A percentile compares a stretch with the other conserved stretches of the same genome.
These are phyloP conservation scores for Coendou prehensilis DNA, from an alignment of 2,797 vertebrate genomes.

Conservation along the genomic window DNA sequence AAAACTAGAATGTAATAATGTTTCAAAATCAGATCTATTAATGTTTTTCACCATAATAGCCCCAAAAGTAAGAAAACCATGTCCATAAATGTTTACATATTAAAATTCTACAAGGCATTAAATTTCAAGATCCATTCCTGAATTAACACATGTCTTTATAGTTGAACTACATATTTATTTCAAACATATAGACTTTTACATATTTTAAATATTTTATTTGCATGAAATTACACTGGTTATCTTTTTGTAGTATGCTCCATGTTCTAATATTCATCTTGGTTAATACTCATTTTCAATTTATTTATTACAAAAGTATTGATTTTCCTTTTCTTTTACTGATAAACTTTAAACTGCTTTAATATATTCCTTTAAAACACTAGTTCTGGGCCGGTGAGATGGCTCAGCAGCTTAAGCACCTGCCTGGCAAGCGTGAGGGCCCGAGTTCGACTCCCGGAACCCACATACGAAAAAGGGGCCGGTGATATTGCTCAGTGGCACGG, in stretches of 20 bases:
- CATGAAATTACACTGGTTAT: neutral
- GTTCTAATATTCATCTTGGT: neutral
- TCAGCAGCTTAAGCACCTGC: too few species aligned
- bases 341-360: neutral
- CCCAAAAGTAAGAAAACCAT: neutral
- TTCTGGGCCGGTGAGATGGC: too few species aligned
- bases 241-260: neutral
- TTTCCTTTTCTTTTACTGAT: neutral
- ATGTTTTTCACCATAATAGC: neutral
- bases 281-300: neutral
- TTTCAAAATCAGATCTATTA: conserved; percentile 36
- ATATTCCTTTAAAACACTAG: neutral
- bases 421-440: too few species aligned
- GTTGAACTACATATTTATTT: conserved; percentile 5
- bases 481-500: too few species aligned
- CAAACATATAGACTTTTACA: neutral
- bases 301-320: neutral
- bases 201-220: conserved; percentile 33
- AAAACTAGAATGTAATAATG: neutral
- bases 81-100: neutral
- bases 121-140: neutral
- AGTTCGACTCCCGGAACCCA: too few species aligned
- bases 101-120: conserved; percentile 38
- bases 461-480: too few species aligned
- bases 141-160: conserved; percentile 6